Conservation (phyloP, 2,888 invertebrate genomes). For the Yponomeuta malinellus region DNA sequence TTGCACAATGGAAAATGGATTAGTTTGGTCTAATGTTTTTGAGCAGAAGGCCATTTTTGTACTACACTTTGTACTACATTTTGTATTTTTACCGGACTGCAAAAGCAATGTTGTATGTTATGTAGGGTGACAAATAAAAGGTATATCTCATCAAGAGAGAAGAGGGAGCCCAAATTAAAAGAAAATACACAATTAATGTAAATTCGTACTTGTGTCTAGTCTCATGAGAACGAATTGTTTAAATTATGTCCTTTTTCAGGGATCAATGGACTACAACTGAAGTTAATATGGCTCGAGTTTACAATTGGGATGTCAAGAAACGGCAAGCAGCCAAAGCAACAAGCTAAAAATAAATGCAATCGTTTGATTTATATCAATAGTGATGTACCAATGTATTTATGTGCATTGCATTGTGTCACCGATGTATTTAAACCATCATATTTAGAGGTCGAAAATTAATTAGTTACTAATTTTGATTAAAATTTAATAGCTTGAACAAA, state of each 20-base stretch:
- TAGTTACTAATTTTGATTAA: background rate
- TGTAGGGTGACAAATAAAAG: no score
- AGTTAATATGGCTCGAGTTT: conserved; percentile 99
- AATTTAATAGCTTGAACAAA: background rate
- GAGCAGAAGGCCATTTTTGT: no score
- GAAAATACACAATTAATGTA: background rate
- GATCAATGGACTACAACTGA: conserved; percentile 99
- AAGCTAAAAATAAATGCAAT: background rate
- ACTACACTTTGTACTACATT: no score
- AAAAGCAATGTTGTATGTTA: no score
- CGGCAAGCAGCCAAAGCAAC: conserved; percentile 82
- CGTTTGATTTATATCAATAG: background rate
- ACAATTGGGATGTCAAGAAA: conserved; percentile 98
- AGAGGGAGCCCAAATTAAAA: conserved; percentile 5
- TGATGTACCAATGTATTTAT: background rate
- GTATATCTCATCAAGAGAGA: no score
- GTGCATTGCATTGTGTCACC: background rate
- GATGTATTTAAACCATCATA: no score
- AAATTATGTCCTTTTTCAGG: conserved; percentile 62
- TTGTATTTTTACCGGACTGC: no score
- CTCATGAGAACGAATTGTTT: background rate
- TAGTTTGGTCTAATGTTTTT: no score
- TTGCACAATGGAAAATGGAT: background rate
- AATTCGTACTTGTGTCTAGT: background rate
- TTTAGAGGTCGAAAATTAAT: background rate